These are phyloP conservation scores for Enteromius trimaculatus DNA, from an alignment of 2,797 vertebrate genomes.

Conservation along the genomic window DNA sequence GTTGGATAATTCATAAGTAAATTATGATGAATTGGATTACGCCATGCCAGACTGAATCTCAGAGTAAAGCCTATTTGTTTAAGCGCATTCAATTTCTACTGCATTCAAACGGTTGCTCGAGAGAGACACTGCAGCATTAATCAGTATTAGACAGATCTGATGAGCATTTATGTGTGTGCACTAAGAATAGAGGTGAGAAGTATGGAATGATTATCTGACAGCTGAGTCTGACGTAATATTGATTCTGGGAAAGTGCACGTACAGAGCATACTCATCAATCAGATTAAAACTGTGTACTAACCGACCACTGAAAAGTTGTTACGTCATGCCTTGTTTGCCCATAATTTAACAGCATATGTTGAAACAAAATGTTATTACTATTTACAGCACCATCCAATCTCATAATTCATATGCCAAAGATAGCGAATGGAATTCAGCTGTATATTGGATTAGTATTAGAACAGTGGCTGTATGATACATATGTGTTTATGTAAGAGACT, in stretches of 20 bases:
- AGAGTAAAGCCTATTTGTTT: conserved; percentile 63
- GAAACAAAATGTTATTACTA: too few relatives aligned
- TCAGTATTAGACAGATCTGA: conserved; percentile 4
- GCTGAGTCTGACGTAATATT: conserved; percentile 19
- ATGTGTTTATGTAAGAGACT: neutral
- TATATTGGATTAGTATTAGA: conserved; percentile 7
- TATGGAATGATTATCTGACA: conserved; percentile 31
- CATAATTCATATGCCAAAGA: neutral
- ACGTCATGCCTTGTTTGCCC: neutral
- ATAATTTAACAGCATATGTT: too few relatives aligned
- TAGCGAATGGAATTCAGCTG: neutral
- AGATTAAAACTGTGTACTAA: conserved; percentile 1
- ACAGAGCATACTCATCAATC: conserved; percentile 1
- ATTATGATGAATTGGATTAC: conserved; percentile 63
- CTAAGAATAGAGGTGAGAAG: conserved; percentile 37
- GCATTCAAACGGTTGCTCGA: conserved; percentile 15
- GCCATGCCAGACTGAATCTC: conserved; percentile 26
- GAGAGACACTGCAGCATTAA: conserved; percentile 19
- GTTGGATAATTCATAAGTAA: conserved; percentile 62
- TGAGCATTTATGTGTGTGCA: neutral
- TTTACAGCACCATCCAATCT: neutral
- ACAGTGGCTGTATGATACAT: neutral
- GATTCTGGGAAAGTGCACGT: conserved; percentile 18
- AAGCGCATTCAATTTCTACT: conserved; percentile 46
- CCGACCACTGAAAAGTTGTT: neutral